Percentiles rank a stretch among this genome's conserved stretches.
Evolutionary conservation across 2,113 vertebrate species (phyloP).

Genomic region (Corydoras sp.): DNA sequence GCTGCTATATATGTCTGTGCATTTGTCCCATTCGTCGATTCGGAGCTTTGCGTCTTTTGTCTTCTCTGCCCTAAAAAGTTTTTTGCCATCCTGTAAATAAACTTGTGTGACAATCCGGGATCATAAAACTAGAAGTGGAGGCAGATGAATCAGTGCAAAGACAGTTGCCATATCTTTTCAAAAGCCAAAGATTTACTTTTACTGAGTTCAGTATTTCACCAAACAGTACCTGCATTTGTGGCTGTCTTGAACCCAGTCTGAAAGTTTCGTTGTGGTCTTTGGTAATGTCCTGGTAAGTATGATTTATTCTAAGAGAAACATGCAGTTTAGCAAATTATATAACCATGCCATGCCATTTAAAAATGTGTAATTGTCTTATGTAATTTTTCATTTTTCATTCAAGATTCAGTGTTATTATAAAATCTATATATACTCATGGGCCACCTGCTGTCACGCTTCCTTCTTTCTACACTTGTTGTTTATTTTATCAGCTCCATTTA

Average conservation of each 20-base stretch:
- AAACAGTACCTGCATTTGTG: too few relatives aligned
- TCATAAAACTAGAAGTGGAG: conserved; percentile 68
- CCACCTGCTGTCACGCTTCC: too few relatives aligned
- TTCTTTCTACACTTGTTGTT: too few relatives aligned
- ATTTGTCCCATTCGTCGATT: conserved; percentile 17
- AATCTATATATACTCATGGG: too few relatives aligned
- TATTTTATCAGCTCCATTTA: too few relatives aligned
- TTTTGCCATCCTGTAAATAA: conserved; percentile 65
- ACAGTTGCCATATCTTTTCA: conserved; percentile 70
- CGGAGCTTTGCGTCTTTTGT: conserved; percentile 55
- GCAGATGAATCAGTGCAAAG: conserved; percentile 51
- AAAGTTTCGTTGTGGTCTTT: conserved; percentile 19
- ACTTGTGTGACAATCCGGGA: conserved; percentile 75
- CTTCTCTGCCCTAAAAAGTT: conserved; percentile 59
- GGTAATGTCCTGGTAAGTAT: conserved; percentile 10
- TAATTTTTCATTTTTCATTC: too few relatives aligned
- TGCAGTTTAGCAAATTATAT: not conserved
- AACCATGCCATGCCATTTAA: too few relatives aligned
- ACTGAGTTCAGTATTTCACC: conserved; percentile 22
- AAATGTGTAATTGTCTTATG: too few relatives aligned
- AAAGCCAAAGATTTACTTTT: conserved; percentile 74
- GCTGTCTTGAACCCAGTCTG: not conserved
- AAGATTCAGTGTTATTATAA: too few relatives aligned
- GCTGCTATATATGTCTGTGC: conserved; percentile 66
- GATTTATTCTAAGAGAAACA: not conserved